Evolutionary conservation across 2,888 invertebrate genomes (phyloP), one percentile per base, ranked within the genome.

Genomic region (Apomyelois bistriatella): DNA sequence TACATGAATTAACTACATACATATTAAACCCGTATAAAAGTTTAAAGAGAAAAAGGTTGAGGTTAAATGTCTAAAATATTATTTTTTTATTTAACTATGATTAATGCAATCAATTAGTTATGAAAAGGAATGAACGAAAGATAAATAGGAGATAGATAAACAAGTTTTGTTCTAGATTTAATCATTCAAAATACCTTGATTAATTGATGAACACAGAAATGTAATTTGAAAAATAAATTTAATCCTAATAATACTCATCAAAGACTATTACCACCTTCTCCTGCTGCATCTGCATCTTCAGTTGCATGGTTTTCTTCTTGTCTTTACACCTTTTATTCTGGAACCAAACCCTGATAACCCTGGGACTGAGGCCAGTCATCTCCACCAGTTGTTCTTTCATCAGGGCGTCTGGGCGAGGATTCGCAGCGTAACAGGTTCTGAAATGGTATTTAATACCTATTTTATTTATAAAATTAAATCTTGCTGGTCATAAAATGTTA

Each of bases 381-480:
- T 99, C 99, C 40, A 99, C 99, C 59, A 99, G 93, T 82, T 99
- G 99, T 84, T 99, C 99, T 91, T 99, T 99, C 97, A 99, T 98
- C 58, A 99, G 93, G 38, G 99, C 99, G 89, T 99, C 99, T 37
- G 99, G 99, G 50, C 99, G 93, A 54, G 99, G 98, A 90, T 99
- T 99, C 54, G 98, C 98, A 56, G 96, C 96, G 91, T 99, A 99
- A 88, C 99, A 99, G 58, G 98, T 98, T 87, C 93, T 93, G 73
- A 1, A 73, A 70, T n/a, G n/a, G n/a, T n/a, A 37, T 37, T 8
- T 22, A n/a, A 22, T 42, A 9, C n/a, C n/a, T n/a, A n/a, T n/a
- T n/a, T n/a, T n/a, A n/a, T n/a, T 22, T 22, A 3, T 22, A 42
- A 42, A 42, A 42, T 42, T 35, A 35, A 35, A 5, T 22, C 22